phyloP scores from a whole-genome alignment of 2,888 invertebrate species.

The Epiblema foenella region DNA sequence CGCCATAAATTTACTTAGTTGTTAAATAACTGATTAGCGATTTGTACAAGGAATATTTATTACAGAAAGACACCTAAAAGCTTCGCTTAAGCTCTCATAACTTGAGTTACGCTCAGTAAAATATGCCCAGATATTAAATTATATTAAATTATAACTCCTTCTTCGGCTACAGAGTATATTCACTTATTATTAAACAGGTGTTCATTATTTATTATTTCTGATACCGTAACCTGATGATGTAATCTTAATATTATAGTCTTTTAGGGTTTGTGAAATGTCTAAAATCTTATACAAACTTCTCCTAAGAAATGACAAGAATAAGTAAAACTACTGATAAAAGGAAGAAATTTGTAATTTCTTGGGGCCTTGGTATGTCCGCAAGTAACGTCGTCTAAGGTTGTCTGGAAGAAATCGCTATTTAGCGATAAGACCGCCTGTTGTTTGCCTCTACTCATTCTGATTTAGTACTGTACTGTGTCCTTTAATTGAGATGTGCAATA shows the following conservation, averaged over 20 bases:
- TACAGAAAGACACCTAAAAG: constrained; percentile 8
- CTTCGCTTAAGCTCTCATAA: constrained; percentile 31
- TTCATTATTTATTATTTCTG: too few species aligned
- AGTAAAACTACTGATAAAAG: background rate
- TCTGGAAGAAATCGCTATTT: too few species aligned
- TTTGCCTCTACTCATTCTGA: too few species aligned
- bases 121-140: background rate
- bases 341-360: too few species aligned
- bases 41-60: constrained; percentile 38
- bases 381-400: too few species aligned
- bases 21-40: constrained; percentile 39
- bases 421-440: too few species aligned
- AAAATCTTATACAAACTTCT: background rate
- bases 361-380: too few species aligned
- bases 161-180: background rate
- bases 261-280: background rate
- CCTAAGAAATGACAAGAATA: too few species aligned
- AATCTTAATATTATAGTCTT: background rate
- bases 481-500: too few species aligned
- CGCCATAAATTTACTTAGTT: constrained; percentile 19
- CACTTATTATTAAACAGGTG: too few species aligned
- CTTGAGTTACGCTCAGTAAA: constrained; percentile 10
- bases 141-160: constrained; percentile 5
- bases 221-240: too few species aligned
- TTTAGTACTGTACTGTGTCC: too few species aligned